These are phyloP conservation scores for Malacoctenus gilli DNA, from an alignment of 2,797 vertebrate genomes.

Conservation along the genomic window DNA sequence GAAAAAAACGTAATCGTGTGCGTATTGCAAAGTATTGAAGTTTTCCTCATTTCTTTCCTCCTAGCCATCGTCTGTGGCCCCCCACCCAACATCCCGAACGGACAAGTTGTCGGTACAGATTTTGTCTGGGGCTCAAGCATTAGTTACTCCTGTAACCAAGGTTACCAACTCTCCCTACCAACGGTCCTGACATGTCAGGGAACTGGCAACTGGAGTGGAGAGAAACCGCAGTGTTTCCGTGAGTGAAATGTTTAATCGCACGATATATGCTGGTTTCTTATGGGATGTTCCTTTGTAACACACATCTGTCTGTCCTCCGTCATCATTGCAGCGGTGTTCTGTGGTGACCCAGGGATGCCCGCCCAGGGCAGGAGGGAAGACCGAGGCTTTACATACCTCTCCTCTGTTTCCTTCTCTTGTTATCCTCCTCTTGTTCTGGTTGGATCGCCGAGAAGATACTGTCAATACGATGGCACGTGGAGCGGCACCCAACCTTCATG, in stretches of 20 bases:
- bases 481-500: slow-evolving; percentile 97
- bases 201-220: slow-evolving; percentile 94
- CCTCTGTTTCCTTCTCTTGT: slow-evolving; percentile 94
- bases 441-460: slow-evolving; percentile 91
- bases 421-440: slow-evolving; percentile 88
- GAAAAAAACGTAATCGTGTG: too few relatives aligned
- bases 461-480: slow-evolving; percentile 95
- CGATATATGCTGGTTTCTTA: too few relatives aligned
- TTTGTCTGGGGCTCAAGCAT: slow-evolving; percentile 95
- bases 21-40: not conserved
- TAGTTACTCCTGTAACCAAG: slow-evolving; percentile 93
- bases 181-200: slow-evolving; percentile 95
- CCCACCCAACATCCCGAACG: slow-evolving; percentile 90
- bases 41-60: slow-evolving; percentile 2
- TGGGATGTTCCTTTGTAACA: slow-evolving; percentile 19
- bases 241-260: slow-evolving; percentile 81
- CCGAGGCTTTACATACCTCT: slow-evolving; percentile 94
- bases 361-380: slow-evolving; percentile 91
- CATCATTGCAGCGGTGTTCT: slow-evolving; percentile 89
- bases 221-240: slow-evolving; percentile 97
- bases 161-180: slow-evolving; percentile 97
- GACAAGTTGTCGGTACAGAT: slow-evolving; percentile 91
- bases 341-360: slow-evolving; percentile 93
- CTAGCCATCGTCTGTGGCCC: slow-evolving; percentile 89
- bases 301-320: slow-evolving; percentile 2